Percentiles rank a stretch among this genome's conserved stretches.
These are phyloP conservation scores for Ornithoptera priamus DNA, from an alignment of 2,888 invertebrate genomes.

Conservation along the genomic window DNA sequence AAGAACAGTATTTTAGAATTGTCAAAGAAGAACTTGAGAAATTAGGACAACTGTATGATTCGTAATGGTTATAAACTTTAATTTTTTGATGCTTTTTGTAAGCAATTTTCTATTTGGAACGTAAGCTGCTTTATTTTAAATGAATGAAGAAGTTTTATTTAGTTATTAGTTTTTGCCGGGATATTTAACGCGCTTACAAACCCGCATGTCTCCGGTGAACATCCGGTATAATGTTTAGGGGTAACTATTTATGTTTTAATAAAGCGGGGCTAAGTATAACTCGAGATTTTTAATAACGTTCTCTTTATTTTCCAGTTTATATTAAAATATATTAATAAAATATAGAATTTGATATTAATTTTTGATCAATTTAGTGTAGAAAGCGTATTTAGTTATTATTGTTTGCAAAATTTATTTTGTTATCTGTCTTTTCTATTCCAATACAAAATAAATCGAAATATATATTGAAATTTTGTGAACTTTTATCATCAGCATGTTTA, in stretches of 20 bases:
- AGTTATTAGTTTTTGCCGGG: conserved; percentile 6
- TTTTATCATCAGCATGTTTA: too few relatives aligned
- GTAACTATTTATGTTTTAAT: conserved; percentile 33
- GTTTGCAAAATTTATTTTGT: too few relatives aligned
- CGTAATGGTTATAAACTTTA: background rate
- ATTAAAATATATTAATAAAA: too few relatives aligned
- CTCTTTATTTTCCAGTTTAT: background rate
- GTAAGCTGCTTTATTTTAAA: too few relatives aligned
- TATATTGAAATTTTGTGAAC: too few relatives aligned
- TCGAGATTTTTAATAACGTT: conserved; percentile 39
- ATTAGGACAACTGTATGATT: conserved; percentile 34
- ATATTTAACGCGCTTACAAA: conserved; percentile 32
- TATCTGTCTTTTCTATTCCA: too few relatives aligned
- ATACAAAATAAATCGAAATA: too few relatives aligned
- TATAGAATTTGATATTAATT: too few relatives aligned
- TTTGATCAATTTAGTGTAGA: too few relatives aligned
- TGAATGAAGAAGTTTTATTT: background rate
- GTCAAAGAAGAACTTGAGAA: conserved; percentile 69
- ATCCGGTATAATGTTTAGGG: conserved; percentile 47
- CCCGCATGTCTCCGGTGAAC: conserved; percentile 38
- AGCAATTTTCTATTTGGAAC: too few relatives aligned
- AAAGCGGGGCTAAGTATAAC: conserved; percentile 53
- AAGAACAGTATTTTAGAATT: conserved; percentile 74
- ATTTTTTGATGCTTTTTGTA: background rate
- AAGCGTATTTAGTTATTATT: too few relatives aligned